Base-by-base conservation (phyloP, 2,113 vertebrate genomes). In the Neogobius melanostomus region DNA sequence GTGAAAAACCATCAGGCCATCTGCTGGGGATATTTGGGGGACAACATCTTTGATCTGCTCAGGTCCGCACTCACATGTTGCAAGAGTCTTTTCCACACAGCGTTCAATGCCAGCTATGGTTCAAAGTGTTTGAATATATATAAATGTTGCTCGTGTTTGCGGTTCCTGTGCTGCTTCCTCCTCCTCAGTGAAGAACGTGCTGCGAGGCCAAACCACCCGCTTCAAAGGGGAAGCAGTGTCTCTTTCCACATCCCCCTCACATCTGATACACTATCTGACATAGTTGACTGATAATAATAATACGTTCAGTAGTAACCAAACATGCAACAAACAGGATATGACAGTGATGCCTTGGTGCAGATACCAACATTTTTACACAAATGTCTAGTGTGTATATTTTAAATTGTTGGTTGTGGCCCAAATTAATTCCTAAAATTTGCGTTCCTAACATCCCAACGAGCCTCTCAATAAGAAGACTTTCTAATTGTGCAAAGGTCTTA, bases 161-260 rank as follows among this genome's bases (percentile, higher is more conserved):
- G 75, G 60, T 79, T 75, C 76, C 6, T 14, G 0, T 42, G 61
- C 66, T 36, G 69, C 57, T 77, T 80, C 67, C 80, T 64, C 67
- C 80, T 64, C 46, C 44, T 36, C 16, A 53, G 6, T 2, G 54
- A 50, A 17, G 6, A 5, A 11, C 2, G 5, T 47, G 53, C 68
- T 69, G 6, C 9, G n/a, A 79, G 52, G 63, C 66, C 21, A 70
- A 82, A 71, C 74, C 59, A 49, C 64, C 17, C 44, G 14, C 71
- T 64, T 74, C 47, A 66, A 64, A 82, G 15, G 21, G 75, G 84
- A 84, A 83, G 74, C 49, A 16, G 74, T 53, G 76, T 52, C 68
- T 12, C 64, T 71, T 75, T 81, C 71, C 61, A 61, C 7, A 51
- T 66, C 64, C 50, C 65, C 47, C 59, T 47, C 62, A 47, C 45